Conservation (phyloP, 2,888 invertebrate species). For the Ganaspis brasiliensis region DNA sequence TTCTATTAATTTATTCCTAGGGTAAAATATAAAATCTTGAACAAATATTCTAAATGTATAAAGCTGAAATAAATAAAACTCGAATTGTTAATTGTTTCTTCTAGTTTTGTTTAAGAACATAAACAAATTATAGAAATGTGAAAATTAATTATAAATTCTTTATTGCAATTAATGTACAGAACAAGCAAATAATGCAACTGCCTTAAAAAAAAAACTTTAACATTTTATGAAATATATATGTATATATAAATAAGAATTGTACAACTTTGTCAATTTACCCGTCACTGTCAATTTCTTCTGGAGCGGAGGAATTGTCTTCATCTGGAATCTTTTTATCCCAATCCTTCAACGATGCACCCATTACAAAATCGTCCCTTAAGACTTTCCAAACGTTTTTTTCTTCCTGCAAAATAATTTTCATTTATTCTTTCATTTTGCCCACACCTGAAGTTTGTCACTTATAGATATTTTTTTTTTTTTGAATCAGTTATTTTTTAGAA, state of each 20-base stretch:
- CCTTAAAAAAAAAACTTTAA: neutral
- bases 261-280: constrained; percentile 3
- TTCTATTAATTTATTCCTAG: too few species aligned
- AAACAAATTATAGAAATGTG: too few species aligned
- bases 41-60: too few species aligned
- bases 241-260: neutral
- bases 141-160: neutral
- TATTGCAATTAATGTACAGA: neutral
- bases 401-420: constrained; percentile 39
- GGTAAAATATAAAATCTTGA: too few species aligned
- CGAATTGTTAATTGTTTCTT: too few species aligned
- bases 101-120: too few species aligned
- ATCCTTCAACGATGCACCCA: constrained; percentile 93
- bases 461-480: too few species aligned
- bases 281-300: constrained; percentile 73
- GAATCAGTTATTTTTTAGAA: too few species aligned
- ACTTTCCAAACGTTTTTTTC: constrained; percentile 79
- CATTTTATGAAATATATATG: neutral
- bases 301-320: constrained; percentile 70
- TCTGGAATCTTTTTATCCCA: constrained; percentile 91
- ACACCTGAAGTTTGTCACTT: too few species aligned
- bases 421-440: too few species aligned
- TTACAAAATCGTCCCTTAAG: constrained; percentile 92
- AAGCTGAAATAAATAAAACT: too few species aligned
- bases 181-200: constrained; percentile 10